phyloP scores from a whole-genome alignment of 1,140 invertebrate species.

The Cydia pomonella region DNA sequence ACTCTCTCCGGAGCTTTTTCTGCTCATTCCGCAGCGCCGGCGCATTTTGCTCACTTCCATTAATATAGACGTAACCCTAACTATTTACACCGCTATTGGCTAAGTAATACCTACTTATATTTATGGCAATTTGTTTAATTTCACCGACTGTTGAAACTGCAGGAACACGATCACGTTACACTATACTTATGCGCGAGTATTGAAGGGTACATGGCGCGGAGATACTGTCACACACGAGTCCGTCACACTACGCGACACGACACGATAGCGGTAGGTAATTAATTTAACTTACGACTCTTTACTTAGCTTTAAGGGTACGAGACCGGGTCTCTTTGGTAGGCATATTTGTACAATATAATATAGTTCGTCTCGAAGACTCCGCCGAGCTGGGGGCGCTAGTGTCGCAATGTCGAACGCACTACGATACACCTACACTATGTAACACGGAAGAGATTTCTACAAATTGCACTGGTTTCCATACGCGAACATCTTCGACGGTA shows the following conservation, averaged over 20 bases:
- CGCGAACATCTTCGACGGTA: slow-evolving; percentile 75
- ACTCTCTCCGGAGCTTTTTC: slow-evolving; percentile 67
- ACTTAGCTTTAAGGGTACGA: slow-evolving; percentile 79
- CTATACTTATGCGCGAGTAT: slow-evolving; percentile 79
- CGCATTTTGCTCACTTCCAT: slow-evolving; percentile 73
- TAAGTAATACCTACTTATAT: slow-evolving; percentile 79
- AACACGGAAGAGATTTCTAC: slow-evolving; percentile 79
- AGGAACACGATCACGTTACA: slow-evolving; percentile 80
- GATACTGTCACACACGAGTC: slow-evolving; percentile 60
- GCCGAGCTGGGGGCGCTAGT: slow-evolving; percentile 52
- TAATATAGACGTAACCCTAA: slow-evolving; percentile 65
- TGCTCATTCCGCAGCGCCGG: slow-evolving; percentile 71
- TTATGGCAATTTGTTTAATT: slow-evolving; percentile 81
- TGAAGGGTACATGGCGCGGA: slow-evolving; percentile 75
- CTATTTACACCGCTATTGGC: slow-evolving; percentile 75
- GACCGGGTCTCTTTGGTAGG: slow-evolving; percentile 82
- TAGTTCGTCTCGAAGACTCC: slow-evolving; percentile 65
- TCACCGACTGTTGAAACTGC: slow-evolving; percentile 78
- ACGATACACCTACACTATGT: slow-evolving; percentile 74
- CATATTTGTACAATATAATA: slow-evolving; percentile 81
- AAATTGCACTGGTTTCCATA: slow-evolving; percentile 79
- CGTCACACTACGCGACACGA: slow-evolving; percentile 42
- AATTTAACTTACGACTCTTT: slow-evolving; percentile 75
- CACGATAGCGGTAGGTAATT: slow-evolving; percentile 60
- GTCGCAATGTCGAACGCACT: slow-evolving; percentile 66